Base-by-base conservation (phyloP, 2,888 invertebrate genomes). In the Ornithoptera priamus region DNA sequence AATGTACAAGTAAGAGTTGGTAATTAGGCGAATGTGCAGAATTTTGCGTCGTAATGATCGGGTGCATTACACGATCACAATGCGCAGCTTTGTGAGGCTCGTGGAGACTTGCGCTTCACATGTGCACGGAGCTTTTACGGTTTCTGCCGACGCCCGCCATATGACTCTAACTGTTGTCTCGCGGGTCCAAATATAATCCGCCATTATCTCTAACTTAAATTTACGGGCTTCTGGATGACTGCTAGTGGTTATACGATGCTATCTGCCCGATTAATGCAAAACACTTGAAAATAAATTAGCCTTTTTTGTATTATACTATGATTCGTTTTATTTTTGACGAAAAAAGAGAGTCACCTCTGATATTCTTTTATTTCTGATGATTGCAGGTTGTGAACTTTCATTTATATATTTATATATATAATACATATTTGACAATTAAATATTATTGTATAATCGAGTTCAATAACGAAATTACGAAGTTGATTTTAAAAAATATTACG, bases 61-160 rank as follows among this genome's bases (percentile, higher is more conserved):
- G 81, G 83, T 80, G 72, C 69, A 65, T 71, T 73, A 68, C 53
- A 62, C 66, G 75, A 75, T 72, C 69, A 71, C 74, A 74, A 75
- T 76, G 75, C 75, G 83, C 83, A 71, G 76, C 75, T 75, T 72
- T 65, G 72, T 73, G 76, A 75, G 73, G 68, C 75, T 72, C 70
- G 65, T 62, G 66, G 46, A 66, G 58, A 20, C 63, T 61, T 62
- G 61, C 60, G 39, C 69, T 70, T 70, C 68, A 72, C 74, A 75
- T 82, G 79, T 78, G 75, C 76, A 75, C 72, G 77, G 80, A 88
- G 85, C 90, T 91, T 91, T 87, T 91, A 90, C 87, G 90, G 91
- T 89, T 91, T 90, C 91, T 76, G 78, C 73, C 71, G 76, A 72
- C 69, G 75, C 77, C 78, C 84, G 85, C 83, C 91, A 90, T 84